A percentile compares a stretch with the other conserved stretches of the same genome.
phyloP scores from a whole-genome alignment of 2,888 invertebrate genomes.

The Trisateles emortualis region DNA sequence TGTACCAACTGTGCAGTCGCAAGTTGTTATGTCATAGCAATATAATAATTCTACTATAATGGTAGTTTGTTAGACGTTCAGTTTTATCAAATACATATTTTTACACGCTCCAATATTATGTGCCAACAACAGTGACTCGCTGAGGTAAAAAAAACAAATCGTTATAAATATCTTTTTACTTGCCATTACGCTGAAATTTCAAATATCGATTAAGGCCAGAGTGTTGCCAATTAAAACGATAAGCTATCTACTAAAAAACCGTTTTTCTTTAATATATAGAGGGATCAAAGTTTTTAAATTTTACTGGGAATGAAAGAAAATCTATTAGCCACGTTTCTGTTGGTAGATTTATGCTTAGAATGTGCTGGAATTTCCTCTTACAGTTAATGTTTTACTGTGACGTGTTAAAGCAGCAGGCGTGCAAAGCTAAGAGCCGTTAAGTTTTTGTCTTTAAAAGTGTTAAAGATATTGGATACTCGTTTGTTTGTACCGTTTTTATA shows the following conservation, averaged over 20 bases:
- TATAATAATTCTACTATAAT: conserved; percentile 1
- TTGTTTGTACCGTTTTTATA: too few relatives aligned
- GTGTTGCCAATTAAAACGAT: conserved; percentile 36
- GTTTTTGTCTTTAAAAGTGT: too few relatives aligned
- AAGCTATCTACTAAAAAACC: conserved; percentile 14
- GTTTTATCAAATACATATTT: not conserved
- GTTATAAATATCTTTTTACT: conserved; percentile 21
- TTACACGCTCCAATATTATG: conserved; percentile 17
- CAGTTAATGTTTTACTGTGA: conserved; percentile 20
- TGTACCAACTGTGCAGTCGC: too few relatives aligned
- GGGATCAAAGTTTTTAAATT: conserved; percentile 30
- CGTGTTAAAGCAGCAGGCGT: too few relatives aligned
- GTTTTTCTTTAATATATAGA: conserved; percentile 19
- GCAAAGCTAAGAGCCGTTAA: conserved; percentile 10
- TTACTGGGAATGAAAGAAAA: conserved; percentile 27
- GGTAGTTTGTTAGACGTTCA: not conserved
- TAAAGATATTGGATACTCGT: too few relatives aligned
- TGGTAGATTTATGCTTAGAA: conserved; percentile 35
- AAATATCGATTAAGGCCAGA: conserved; percentile 27
- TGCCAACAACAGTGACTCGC: conserved; percentile 11
- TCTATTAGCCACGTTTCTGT: conserved; percentile 33
- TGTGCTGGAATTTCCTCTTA: conserved; percentile 32
- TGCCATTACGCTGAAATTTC: conserved; percentile 21
- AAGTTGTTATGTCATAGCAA: too few relatives aligned
- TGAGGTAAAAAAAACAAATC: conserved; percentile 8